Evolutionary conservation across 2,888 invertebrate species (phyloP).

Genomic region (Tricholauxania praeusta): DNA sequence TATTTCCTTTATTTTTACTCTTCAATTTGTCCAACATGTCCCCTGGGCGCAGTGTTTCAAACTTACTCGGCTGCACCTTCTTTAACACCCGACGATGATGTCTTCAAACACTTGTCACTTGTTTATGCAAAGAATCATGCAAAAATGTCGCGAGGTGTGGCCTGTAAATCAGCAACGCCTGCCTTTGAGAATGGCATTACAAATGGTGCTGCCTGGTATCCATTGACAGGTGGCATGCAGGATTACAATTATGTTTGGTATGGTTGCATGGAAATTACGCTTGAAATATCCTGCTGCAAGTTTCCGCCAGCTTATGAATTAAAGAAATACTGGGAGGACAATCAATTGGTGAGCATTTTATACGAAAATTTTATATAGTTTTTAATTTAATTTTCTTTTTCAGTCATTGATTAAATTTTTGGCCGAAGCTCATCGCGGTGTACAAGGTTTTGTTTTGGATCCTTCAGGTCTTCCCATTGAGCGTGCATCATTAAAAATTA

Average conservation of each 20-base stretch:
- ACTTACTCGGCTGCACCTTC: constrained; percentile 85
- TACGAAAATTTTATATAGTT: not conserved
- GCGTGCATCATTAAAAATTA: constrained; percentile 82
- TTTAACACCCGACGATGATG: constrained; percentile 91
- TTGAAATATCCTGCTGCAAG: constrained; percentile 95
- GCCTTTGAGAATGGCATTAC: constrained; percentile 91
- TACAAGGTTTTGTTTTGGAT: constrained; percentile 88
- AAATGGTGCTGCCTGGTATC: constrained; percentile 95
- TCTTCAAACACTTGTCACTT: constrained; percentile 86
- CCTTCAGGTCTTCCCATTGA: constrained; percentile 83
- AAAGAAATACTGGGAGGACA: constrained; percentile 88
- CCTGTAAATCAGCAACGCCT: constrained; percentile 81
- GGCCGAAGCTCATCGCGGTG: constrained; percentile 88
- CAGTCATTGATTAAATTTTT: constrained; percentile 86
- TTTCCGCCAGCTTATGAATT: constrained; percentile 86
- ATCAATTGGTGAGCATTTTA: constrained; percentile 76
- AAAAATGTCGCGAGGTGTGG: constrained; percentile 87
- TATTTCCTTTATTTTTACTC: not conserved
- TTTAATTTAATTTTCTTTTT: constrained; percentile 43
- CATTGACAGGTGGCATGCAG: constrained; percentile 77
- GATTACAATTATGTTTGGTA: constrained; percentile 95
- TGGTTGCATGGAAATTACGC: constrained; percentile 94
- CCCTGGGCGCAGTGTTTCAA: constrained; percentile 84
- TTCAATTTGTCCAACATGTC: constrained; percentile 69
- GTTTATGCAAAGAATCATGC: constrained; percentile 90